phyloP scores from a whole-genome alignment of 2,113 vertebrate genomes.

The Gallinago media region DNA sequence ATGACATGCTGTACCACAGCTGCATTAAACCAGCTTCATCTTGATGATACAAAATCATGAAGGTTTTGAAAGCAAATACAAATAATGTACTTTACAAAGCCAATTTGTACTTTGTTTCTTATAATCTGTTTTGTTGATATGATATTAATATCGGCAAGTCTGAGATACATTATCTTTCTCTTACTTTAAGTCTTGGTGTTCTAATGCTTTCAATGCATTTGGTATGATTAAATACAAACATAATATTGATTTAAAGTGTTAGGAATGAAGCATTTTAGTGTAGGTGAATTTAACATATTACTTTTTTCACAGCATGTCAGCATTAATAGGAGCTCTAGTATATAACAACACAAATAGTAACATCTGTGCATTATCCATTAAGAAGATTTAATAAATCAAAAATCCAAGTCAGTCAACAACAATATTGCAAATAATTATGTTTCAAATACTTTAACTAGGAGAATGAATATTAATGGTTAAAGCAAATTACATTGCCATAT shows the following conservation, averaged over 20 bases:
- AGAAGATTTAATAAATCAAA: constrained; percentile 59
- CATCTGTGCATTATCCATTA: constrained; percentile 35
- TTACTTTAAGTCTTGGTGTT: not conserved
- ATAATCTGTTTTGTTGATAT: not conserved
- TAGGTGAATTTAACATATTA: constrained; percentile 5
- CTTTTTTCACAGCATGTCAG: not conserved
- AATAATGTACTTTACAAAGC: not conserved
- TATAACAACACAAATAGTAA: constrained; percentile 25
- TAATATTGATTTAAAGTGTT: constrained; percentile 17
- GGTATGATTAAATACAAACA: not conserved
- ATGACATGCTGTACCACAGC: not conserved
- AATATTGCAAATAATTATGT: constrained; percentile 43
- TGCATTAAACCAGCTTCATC: not conserved
- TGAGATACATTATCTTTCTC: not conserved
- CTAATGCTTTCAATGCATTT: not conserved
- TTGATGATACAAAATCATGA: not conserved
- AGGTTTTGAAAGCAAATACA: not conserved
- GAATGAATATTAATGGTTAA: constrained; percentile 8
- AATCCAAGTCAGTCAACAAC: constrained; percentile 26
- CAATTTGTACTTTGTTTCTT: not conserved
- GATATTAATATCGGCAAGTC: not conserved
- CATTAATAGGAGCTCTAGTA: constrained; percentile 28
- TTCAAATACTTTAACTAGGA: constrained; percentile 19
- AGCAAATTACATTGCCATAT: constrained; percentile 5
- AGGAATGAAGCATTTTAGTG: not conserved